Percentiles rank a stretch among this genome's conserved stretches.
Evolutionary conservation across 2,888 invertebrate species (phyloP).

Genomic region (Athalia cordata): DNA sequence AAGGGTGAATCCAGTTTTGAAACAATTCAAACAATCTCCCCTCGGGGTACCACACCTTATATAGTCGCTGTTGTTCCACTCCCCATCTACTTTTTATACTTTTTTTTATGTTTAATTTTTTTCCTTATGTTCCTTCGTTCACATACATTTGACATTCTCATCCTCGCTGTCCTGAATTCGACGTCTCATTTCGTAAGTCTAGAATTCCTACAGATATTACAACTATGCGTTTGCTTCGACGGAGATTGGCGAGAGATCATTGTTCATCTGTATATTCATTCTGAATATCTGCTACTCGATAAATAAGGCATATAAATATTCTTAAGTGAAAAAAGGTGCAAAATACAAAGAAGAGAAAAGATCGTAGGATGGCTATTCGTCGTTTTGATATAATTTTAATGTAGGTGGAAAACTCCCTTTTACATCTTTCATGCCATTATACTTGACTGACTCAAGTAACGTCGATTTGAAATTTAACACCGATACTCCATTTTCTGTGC

Average conservation of each 20-base stretch:
- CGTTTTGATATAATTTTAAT: background rate
- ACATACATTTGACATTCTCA: background rate
- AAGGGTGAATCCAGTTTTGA: conserved; percentile 42
- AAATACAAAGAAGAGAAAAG: background rate
- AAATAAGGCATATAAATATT: background rate
- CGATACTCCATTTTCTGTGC: background rate
- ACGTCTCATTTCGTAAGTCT: background rate
- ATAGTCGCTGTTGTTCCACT: conserved; percentile 29
- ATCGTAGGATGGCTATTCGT: background rate
- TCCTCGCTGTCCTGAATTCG: conserved; percentile 5
- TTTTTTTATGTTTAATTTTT: background rate
- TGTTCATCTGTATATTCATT: background rate
- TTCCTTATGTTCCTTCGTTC: background rate
- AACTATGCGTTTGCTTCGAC: background rate
- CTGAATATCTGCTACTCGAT: background rate
- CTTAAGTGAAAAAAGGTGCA: background rate
- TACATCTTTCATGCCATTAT: background rate
- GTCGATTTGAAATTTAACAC: background rate
- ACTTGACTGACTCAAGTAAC: conserved; percentile 27
- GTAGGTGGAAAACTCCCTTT: background rate
- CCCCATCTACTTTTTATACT: conserved; percentile 12
- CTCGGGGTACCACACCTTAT: conserved; percentile 14
- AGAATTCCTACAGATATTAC: too few species aligned
- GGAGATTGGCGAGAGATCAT: background rate
- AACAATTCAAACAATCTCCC: conserved; percentile 43